Evolutionary conservation across 2,113 vertebrate genomes (phyloP), one percentile per base, ranked within the genome.

Genomic region (Pseudorectes ferrugineus): DNA sequence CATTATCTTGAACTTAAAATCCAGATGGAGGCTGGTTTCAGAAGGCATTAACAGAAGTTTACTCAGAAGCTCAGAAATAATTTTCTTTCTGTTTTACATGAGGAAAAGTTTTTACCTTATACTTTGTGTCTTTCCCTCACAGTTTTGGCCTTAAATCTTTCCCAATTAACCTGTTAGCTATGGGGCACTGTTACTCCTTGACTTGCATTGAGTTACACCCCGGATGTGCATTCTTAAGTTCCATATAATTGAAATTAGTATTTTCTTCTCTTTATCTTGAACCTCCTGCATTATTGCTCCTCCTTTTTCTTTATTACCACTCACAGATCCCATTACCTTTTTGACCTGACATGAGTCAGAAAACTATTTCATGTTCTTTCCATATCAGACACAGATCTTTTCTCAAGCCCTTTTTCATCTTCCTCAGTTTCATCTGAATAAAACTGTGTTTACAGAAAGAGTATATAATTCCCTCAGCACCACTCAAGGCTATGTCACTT

Each of bases 321-420:
- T 88, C 40, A 72, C 6, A 43, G 43, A 68, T 13, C 29, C 38
- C 0, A 0, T 65, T 57, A 68, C 20, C 17, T 49, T 10, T 73
- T 88, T 66, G 45, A 73, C 45, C 20, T 38, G 20, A 49, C 51
- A n/a, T 26, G 12, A 80, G 16, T 72, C 31, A 79, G 78, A 88
- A 90, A 83, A 65, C 13, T 90, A 51, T 72, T 88, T 88, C 24
- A 15, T 93, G 36, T 73, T 85, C 49, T 76, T 86, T 58, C 31
- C 3, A 1, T 58, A 42, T 70, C 20, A 80, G 33, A 66, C 7
- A 73, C 9, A 18, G 42, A 33, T 25, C 48, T 76, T 45, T 65
- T 73, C 54, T 86, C 23, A 70, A 80, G 29, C 10, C 16, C 61
- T 73, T 85, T 89, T 86, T 35, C 33, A 66, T 20, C 35, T 73